Base-by-base conservation (phyloP, 2,797 vertebrate species). In the Pelobates cultripes region DNA sequence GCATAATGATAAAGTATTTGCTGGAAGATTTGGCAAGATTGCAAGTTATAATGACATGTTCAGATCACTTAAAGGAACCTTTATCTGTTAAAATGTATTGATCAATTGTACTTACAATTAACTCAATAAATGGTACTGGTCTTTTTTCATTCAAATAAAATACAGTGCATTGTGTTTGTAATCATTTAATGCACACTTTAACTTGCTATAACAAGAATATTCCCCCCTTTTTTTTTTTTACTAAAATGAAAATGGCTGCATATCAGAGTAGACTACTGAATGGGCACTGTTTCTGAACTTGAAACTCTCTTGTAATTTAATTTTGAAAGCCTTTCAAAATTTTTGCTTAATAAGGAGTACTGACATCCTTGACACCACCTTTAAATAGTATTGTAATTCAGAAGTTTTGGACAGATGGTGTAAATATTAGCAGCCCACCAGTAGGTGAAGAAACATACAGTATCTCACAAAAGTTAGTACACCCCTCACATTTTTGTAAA, bases 41-140 rank as follows among this genome's bases (percentile, higher is more conserved):
- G 42, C 53, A 61, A 63, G 57, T 63, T 75, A 10, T 63, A 63
- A 63, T 60, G 72, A 73, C 42, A 75, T 75, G 53, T 60, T 42
- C 72, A 60, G 51, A 61, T 61, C 55, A 60, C 57, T 75, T 17
- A 63, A 43, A 75, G 57, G 57, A 55, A 61, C 42, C 57, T 75
- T 63, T 44, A 75, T 72, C 47, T 73, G 53, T 45, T 75, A 75
- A 61, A 63, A 15, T 43, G 57, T 44, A 61, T 75, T 75, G 57
- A 75, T 63, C 55, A 63, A 28, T 47, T 75, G 55, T 57, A 53
- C 3, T 51, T 73, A 60, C 72, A 73, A 60, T 73, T 73, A 73
- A 60, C 51, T 73, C 40, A 43, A 73, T 55, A 73, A 60, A 73
- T 73, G 28, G 72, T 42, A 40, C 72, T 73, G 43, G 47, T 72